phyloP scores from a whole-genome alignment of 2,888 invertebrate species.

The Synanthedon formicaeformis region DNA sequence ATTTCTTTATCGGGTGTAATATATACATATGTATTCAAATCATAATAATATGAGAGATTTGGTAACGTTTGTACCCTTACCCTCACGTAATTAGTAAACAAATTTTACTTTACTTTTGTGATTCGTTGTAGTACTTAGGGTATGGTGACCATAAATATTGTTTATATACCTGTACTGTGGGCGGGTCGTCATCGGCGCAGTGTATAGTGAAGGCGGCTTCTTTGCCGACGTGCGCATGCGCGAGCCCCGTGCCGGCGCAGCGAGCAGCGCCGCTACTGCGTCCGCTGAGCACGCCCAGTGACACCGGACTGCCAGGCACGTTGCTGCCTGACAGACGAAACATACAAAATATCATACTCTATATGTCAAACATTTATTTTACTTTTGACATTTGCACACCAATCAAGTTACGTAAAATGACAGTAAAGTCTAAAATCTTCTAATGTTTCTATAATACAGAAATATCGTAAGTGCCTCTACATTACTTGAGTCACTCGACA shows the following conservation, averaged over 20 bases:
- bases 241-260: slow-evolving; percentile 77
- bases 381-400: no score
- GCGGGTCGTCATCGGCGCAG: slow-evolving; percentile 65
- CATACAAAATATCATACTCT: not conserved
- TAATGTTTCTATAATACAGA: no score
- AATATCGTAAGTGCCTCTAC: no score
- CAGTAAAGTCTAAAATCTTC: no score
- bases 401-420: no score
- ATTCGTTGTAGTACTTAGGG: not conserved
- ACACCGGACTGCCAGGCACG: slow-evolving; percentile 73
- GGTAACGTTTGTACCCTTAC: no score
- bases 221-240: slow-evolving; percentile 77
- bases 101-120: not conserved
- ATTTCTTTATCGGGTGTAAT: no score
- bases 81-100: no score
- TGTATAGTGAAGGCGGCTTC: slow-evolving; percentile 78
- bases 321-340: slow-evolving; percentile 32
- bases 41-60: no score
- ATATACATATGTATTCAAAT: no score
- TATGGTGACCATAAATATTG: not conserved
- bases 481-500: no score
- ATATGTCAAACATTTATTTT: not conserved
- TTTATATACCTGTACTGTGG: slow-evolving; percentile 72
- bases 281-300: slow-evolving; percentile 55
- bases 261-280: slow-evolving; percentile 60